Evolutionary conservation across 1,140 invertebrate genomes (phyloP).

Genomic region (Drosophila micromelanica): DNA sequence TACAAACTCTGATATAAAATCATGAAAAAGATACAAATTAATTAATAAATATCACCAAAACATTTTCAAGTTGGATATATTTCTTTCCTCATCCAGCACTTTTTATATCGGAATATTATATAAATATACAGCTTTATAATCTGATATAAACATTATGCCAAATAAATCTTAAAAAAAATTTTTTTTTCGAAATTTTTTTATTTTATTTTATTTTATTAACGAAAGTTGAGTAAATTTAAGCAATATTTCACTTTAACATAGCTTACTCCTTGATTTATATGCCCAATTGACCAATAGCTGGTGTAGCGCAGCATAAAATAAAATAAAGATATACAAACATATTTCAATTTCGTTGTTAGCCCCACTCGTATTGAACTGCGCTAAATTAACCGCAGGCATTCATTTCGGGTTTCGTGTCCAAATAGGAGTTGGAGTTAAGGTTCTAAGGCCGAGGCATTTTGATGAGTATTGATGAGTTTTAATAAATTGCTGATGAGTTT

Average conservation of each 20-base stretch:
- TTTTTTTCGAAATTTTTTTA: no score
- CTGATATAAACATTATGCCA: no score
- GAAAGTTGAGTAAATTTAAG: background rate
- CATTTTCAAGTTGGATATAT: no score
- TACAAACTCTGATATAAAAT: background rate
- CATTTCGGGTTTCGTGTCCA: slow-evolving; percentile 39
- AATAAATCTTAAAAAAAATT: no score
- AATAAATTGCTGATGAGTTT: slow-evolving; percentile 82
- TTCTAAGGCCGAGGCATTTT: slow-evolving; percentile 53
- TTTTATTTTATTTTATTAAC: no score
- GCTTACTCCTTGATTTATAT: background rate
- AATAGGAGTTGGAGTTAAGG: slow-evolving; percentile 14
- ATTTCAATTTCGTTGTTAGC: slow-evolving; percentile 71
- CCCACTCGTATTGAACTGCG: slow-evolving; percentile 56
- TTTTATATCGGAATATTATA: no score
- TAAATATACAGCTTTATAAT: no score
- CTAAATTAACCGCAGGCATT: slow-evolving; percentile 80
- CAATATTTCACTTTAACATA: background rate
- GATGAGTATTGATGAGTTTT: slow-evolving; percentile 84
- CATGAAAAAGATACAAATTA: no score
- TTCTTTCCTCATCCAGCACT: no score
- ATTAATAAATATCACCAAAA: no score
- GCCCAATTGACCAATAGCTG: background rate
- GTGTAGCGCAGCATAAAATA: slow-evolving; percentile 24
- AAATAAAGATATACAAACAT: slow-evolving; percentile 63